These are phyloP conservation scores for Archips crataeganus DNA, from an alignment of 2,888 invertebrate genomes.

Conservation along the genomic window DNA sequence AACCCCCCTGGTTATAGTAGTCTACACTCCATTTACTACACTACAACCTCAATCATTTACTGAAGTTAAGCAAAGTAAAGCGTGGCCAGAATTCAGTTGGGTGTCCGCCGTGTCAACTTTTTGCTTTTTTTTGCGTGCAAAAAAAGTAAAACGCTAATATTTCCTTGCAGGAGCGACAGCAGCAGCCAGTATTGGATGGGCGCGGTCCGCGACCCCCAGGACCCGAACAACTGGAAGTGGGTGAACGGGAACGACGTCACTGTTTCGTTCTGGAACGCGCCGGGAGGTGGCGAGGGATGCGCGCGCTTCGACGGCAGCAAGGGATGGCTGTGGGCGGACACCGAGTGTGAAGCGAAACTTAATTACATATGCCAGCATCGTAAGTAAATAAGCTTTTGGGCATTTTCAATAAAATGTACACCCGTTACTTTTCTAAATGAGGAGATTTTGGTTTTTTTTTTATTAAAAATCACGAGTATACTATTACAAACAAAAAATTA, in stretches of 20 bases:
- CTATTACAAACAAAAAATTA: too few relatives aligned
- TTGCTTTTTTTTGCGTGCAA: not conserved
- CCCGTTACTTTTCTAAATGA: too few relatives aligned
- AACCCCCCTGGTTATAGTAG: too few relatives aligned
- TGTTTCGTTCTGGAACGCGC: constrained; percentile 96
- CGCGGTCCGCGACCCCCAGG: constrained; percentile 92
- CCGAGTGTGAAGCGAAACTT: constrained; percentile 92
- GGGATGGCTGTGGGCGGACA: constrained; percentile 98
- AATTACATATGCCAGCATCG: constrained; percentile 98
- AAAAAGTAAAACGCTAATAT: not conserved
- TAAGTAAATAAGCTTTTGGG: constrained; percentile 80
- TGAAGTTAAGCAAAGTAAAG: not conserved
- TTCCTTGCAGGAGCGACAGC: constrained; percentile 90
- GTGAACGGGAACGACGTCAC: constrained; percentile 94
- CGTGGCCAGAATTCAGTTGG: not conserved
- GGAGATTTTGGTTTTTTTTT: too few relatives aligned
- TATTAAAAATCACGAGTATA: too few relatives aligned
- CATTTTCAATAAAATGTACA: too few relatives aligned
- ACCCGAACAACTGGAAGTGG: constrained; percentile 95
- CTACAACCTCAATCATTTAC: not conserved
- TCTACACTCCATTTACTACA: too few relatives aligned
- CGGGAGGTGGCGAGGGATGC: constrained; percentile 93
- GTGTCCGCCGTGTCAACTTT: constrained; percentile 1
- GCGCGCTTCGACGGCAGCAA: constrained; percentile 96
- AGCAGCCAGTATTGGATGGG: constrained; percentile 98